phyloP scores from a whole-genome alignment of 1,140 invertebrate genomes.

The Oncopeltus fasciatus region DNA sequence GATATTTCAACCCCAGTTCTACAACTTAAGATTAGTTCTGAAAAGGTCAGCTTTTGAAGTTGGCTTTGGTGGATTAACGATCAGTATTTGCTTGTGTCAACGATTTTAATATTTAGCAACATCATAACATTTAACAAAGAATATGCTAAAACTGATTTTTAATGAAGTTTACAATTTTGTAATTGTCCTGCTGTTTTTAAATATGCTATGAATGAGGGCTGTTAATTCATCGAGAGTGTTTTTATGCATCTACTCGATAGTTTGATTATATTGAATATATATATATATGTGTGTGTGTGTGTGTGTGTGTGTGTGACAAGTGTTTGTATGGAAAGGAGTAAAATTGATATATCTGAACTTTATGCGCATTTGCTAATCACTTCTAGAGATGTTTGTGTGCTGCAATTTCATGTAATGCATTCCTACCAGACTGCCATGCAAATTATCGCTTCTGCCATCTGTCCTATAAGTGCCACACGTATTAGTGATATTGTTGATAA shows the following conservation, averaged over 20 bases:
- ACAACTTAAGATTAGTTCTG: conserved; percentile 10
- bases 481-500: not conserved
- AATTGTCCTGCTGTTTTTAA: not conserved
- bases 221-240: not conserved
- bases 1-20: conserved; percentile 49
- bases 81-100: conserved; percentile 22
- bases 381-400: not conserved
- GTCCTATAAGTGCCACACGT: conserved; percentile 1
- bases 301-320: not conserved
- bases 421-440: not conserved
- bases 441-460: not conserved
- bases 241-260: not conserved
- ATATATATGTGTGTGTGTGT: no score
- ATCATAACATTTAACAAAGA: not conserved
- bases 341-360: not conserved
- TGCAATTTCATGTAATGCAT: not conserved
- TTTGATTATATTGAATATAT: no score
- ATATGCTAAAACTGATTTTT: not conserved
- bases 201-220: not conserved
- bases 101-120: conserved; percentile 14
- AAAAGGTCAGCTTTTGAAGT: not conserved
- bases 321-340: not conserved
- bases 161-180: not conserved
- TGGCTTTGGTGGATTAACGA: conserved; percentile 8
- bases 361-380: not conserved